These are phyloP conservation scores for Kryphioiulus occultus DNA, from an alignment of 2,888 invertebrate species.

Conservation along the genomic window DNA sequence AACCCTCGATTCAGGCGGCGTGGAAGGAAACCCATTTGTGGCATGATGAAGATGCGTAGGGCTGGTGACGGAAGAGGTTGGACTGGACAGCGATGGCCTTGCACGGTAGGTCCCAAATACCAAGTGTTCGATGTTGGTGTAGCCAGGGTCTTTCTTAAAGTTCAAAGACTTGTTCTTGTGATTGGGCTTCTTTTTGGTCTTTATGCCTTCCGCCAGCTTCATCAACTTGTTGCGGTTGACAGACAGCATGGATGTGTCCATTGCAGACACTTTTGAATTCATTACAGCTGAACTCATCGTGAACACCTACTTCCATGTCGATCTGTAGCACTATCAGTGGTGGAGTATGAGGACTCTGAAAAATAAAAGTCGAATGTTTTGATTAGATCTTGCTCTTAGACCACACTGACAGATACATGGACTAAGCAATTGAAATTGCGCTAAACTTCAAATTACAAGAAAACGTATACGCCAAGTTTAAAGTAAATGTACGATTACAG, in stretches of 20 bases:
- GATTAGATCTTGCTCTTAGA: neutral
- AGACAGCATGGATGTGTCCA: conserved; percentile 52
- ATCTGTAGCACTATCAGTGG: neutral
- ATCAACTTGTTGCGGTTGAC: conserved; percentile 54
- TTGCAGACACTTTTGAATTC: conserved; percentile 48
- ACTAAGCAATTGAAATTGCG: no score
- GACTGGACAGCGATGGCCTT: conserved; percentile 27
- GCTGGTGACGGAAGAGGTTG: conserved; percentile 12
- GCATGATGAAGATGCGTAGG: neutral
- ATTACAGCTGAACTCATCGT: conserved; percentile 52
- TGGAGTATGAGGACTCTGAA: conserved; percentile 41
- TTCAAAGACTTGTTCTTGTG: conserved; percentile 52
- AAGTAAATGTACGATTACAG: no score
- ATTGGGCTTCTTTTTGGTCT: conserved; percentile 53
- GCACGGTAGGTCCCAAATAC: conserved; percentile 54
- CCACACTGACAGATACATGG: no score
- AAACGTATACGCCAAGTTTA: no score
- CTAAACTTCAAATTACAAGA: no score
- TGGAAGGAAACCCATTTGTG: neutral
- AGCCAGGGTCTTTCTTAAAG: conserved; percentile 55
- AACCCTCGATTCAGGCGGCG: neutral
- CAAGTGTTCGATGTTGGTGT: conserved; percentile 55
- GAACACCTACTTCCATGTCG: conserved; percentile 42
- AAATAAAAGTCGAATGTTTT: neutral
- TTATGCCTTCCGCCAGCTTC: conserved; percentile 54